Evolutionary conservation across 2,113 vertebrate species (phyloP), one percentile per base, ranked within the genome.

Genomic region (Dascyllus trimaculatus): DNA sequence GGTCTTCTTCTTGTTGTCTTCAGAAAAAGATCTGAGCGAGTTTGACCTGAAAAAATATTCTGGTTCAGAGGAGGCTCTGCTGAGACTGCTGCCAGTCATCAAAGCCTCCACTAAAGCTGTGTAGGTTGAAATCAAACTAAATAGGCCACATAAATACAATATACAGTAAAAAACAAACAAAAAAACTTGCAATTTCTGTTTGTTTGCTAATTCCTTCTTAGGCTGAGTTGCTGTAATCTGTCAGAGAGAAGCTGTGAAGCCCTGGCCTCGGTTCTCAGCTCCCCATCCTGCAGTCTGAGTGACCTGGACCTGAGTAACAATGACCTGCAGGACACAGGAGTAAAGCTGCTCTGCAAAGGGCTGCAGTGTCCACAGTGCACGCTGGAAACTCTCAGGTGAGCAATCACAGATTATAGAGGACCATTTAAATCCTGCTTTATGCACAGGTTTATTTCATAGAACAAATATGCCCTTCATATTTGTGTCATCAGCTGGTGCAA

Each of bases 361-460:
- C 58, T 87, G 8, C 0, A 25, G 29, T 80, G 45, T 71, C 69
- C 64, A 29, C 18, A 52, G 0, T 84, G 87, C 32, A 53, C 4
- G 32, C 82, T 89, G 61, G 38, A 89, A 29, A 48, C 64, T 11
- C 81, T 89, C 70, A 87, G 82, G 88, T 87, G 18, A 74, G 61
- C 0, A 49, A 29, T 15, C 6, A 46, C 11, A 46, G 46, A 19
- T 40, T 40, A 8, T 5, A 40, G 38, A 40, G 3, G 38, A 40
- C 38, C 38, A 4, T 5, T 40, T 40, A 10, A 40, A 40, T 40
- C 38, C 11, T 40, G 26, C 26, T 29, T 29, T 29, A 29, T 29
- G 26, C 26, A 29, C 26, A 29, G n/a, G n/a, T 29, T 29, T 29
- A 29, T n/a, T n/a, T 29, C 26, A 29, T 2, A 29, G 5, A 29